phyloP scores from a whole-genome alignment of 2,888 invertebrate species.

The Cotesia congregata region DNA sequence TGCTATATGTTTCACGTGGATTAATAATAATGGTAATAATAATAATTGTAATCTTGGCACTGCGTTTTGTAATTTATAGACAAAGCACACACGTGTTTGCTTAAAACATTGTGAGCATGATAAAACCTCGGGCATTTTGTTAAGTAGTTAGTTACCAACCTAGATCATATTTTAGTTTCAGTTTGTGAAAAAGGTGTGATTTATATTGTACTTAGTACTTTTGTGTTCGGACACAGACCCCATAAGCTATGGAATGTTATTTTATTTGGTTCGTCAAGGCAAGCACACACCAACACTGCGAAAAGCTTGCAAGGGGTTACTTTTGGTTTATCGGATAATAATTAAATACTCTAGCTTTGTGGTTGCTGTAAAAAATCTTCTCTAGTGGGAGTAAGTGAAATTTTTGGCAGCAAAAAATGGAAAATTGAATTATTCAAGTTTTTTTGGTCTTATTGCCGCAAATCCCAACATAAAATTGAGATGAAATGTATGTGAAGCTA shows the following conservation, averaged over 20 bases:
- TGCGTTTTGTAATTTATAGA: neutral
- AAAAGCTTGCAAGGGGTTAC: constrained; percentile 54
- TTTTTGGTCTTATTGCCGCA: too few relatives aligned
- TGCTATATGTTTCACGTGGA: constrained; percentile 21
- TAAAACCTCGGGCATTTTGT: neutral
- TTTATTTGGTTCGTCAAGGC: constrained; percentile 44
- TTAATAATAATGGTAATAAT: too few relatives aligned
- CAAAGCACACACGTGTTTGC: neutral
- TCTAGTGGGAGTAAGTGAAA: too few relatives aligned
- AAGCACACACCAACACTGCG: constrained; percentile 67
- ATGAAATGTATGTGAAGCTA: too few relatives aligned
- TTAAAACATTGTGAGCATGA: neutral
- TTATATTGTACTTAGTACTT: neutral
- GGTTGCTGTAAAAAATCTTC: neutral
- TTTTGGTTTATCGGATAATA: neutral
- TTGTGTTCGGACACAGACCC: constrained; percentile 32
- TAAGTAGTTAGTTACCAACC: neutral
- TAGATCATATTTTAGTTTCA: neutral
- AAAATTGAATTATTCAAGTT: too few relatives aligned
- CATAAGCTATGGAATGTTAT: neutral
- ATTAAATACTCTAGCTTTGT: constrained; percentile 1
- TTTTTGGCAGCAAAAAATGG: too few relatives aligned
- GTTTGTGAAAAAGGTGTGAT: neutral
- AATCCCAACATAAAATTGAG: too few relatives aligned
- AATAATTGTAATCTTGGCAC: constrained; percentile 16